Base-by-base conservation (phyloP, 2,797 vertebrate species). In the Steatocranus sp. region DNA sequence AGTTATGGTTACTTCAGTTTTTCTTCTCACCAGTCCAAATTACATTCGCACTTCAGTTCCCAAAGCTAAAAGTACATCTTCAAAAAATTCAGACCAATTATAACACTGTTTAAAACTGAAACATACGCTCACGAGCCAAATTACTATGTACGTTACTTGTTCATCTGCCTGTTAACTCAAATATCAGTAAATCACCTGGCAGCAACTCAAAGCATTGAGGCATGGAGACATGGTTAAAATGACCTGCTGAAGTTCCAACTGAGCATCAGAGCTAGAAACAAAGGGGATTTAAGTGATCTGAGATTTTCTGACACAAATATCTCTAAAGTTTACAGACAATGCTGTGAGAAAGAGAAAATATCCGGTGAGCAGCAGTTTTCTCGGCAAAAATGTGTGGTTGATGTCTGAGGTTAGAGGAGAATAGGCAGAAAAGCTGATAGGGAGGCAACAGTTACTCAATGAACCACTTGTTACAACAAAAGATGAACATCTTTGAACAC, bases 361-460 rank as follows among this genome's bases (percentile, higher is more conserved):
- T 23, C 61, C 1, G 0, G n/a, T 41, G 61, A 66, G 34, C n/a
- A 61, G 56, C 56, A 61, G 6, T 61, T 61, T 34, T 1, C 30
- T 34, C 10, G 0, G 7, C 0, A 1, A 38, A 66, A 63, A 38
- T 20, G 5, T 20, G 17, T 8, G 34, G 7, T 15, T 66, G 61
- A 66, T 38, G 12, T 66, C n/a, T 1, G 9, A 32, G 27, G 27
- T 58, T 32, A 6, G 34, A 66, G 61, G 61, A 23, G 10, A 66
- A 66, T 1, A 8, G n/a, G 34, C 34, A 38, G 5, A 66, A 14
- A 34, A 0, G 30, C 56, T 34, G 17, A 34, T 34, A 34, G 56
- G 30, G 10, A 61, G 2, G 56, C 56, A 34, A 61, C 30, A 8
- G 17, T 61, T 12, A n/a, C 56, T 61, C 56, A 61, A 12, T 34